phyloP scores from a whole-genome alignment of 2,113 vertebrate genomes.

The Cepphus grylle region DNA sequence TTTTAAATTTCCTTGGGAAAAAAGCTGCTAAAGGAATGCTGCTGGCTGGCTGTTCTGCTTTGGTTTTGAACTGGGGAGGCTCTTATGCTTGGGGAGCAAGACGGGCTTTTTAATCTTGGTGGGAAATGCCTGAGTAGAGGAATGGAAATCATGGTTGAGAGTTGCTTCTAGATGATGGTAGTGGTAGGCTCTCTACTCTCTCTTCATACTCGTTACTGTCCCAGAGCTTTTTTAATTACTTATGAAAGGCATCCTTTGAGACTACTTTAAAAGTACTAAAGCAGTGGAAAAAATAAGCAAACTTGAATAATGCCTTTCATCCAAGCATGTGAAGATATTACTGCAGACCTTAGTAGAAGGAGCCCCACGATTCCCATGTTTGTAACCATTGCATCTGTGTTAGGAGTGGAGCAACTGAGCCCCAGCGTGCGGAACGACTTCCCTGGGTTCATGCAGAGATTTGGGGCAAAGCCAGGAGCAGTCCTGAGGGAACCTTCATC shows the following conservation, averaged over 20 bases:
- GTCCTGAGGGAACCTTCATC: neutral
- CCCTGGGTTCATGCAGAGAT: neutral
- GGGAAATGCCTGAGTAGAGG: neutral
- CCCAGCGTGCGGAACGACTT: accelerated
- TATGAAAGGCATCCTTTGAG: neutral
- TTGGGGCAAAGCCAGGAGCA: neutral
- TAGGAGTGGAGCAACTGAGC: neutral
- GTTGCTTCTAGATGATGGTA: neutral
- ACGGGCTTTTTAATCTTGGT: neutral
- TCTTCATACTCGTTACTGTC: neutral
- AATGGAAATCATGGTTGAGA: neutral
- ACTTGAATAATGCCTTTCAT: neutral
- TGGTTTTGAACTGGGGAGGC: neutral
- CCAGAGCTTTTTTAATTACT: neutral
- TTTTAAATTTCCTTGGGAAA: neutral
- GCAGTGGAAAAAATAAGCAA: neutral
- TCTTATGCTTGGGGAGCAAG: neutral
- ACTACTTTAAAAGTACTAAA: neutral
- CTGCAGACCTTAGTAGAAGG: neutral
- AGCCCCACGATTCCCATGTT: accelerated
- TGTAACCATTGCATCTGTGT: accelerated
- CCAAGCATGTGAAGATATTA: accelerated
- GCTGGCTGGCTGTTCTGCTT: neutral
- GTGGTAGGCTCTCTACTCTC: neutral
- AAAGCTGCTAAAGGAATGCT: neutral